Evolutionary conservation across 2,113 vertebrate species (phyloP), one percentile per base, ranked within the genome.

Genomic region (Ranitomeya imitator): DNA sequence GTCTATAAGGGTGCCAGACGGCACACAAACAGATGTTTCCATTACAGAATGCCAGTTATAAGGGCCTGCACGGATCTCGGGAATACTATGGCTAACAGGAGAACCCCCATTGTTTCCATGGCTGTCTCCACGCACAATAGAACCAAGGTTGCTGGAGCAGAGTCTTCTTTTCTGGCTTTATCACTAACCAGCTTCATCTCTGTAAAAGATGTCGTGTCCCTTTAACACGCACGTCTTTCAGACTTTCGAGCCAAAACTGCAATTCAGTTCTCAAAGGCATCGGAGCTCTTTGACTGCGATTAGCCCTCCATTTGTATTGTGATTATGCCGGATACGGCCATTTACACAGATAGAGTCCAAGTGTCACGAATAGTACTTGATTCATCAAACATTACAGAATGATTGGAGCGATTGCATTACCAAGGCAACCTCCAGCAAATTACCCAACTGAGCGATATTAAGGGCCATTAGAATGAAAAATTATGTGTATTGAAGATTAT

Each of bases 341-440:
- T 83, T 60, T 65, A 65, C 80, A n/a, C 5, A n/a, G 12, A 63
- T 19, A 4, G 81, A 67, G 81, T 54, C 61, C 81, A 67, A 83
- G 81, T 83, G 81, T 83, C 81, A 52, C 61, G 16, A n/a, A 83
- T 51, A 45, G 37, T 52, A 54, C 81, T 83, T 83, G 81, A 83
- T 67, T 83, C 45, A 83, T 83, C 81, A 83, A 67, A 83, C 61
- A 54, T 67, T 67, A 51, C 61, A 15, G 37, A 51, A 83, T 69
- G 61, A 83, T 83, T 83, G 81, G 21, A 83, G 81, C 63, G 21
- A 67, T 83, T 83, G 81, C 54, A 83, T 83, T 69, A 65, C 81
- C 81, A 83, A 52, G 81, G 81, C 81, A 83, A 83, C 81, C 81
- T 67, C 61, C 81, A 26, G 61, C 81, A 83, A 67, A 83, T 83